Percentiles rank a stretch among this genome's conserved stretches.
Evolutionary conservation across 2,888 invertebrate species (phyloP).

Genomic region (Phortica magna): DNA sequence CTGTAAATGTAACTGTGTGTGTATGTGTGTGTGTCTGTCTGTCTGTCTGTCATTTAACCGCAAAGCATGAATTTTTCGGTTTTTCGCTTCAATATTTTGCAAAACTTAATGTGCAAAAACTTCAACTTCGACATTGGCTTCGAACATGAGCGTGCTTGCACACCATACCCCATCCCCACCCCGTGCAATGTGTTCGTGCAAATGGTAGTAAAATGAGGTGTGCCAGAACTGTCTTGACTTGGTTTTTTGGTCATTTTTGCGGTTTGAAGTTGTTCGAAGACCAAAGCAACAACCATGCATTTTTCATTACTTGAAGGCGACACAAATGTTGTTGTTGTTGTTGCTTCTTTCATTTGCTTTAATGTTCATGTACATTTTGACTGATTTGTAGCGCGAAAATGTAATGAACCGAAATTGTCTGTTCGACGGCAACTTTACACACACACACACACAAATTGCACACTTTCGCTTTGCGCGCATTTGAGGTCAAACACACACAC

Average conservation of each 20-base stretch:
- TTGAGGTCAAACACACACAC: no score
- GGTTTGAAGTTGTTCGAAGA: not conserved
- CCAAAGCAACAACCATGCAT: not conserved
- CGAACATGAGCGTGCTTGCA: not conserved
- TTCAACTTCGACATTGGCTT: not conserved
- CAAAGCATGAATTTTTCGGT: not conserved
- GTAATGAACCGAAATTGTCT: conserved; percentile 66
- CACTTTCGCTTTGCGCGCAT: no score
- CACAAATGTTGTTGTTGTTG: not conserved
- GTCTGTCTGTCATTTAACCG: not conserved
- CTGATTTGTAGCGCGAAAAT: conserved; percentile 61
- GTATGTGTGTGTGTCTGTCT: conserved; percentile 15
- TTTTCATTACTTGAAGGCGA: not conserved
- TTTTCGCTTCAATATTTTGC: not conserved
- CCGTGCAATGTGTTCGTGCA: not conserved
- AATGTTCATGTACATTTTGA: not conserved
- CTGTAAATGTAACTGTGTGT: not conserved
- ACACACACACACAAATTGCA: conserved; percentile 3
- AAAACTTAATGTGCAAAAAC: not conserved
- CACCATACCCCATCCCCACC: not conserved
- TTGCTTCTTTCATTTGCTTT: not conserved
- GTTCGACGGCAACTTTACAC: no score
- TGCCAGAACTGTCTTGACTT: not conserved
- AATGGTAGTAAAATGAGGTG: not conserved
- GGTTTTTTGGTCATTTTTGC: not conserved